A percentile compares a stretch with the other conserved stretches of the same genome.
These are phyloP conservation scores for Hippolais icterina DNA, from an alignment of 2,113 vertebrate genomes.

Conservation along the genomic window DNA sequence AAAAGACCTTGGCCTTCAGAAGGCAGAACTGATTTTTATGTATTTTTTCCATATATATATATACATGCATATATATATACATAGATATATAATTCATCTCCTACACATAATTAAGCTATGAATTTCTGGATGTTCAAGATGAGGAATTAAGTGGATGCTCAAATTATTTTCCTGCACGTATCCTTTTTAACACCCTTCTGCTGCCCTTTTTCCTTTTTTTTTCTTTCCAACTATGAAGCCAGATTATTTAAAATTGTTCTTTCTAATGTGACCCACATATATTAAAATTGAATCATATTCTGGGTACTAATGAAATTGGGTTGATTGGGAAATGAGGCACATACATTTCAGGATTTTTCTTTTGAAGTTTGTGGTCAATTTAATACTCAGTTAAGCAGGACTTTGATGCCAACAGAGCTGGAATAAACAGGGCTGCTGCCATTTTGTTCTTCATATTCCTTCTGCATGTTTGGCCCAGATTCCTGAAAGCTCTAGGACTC, in stretches of 20 bases:
- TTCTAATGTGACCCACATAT: slow-evolving; percentile 23
- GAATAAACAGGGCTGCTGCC: background rate
- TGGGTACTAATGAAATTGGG: background rate
- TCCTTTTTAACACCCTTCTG: slow-evolving; percentile 19
- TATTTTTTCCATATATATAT: background rate
- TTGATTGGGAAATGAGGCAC: background rate
- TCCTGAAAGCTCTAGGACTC: background rate
- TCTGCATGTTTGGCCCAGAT: background rate
- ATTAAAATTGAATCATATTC: slow-evolving; percentile 5
- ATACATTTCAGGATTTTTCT: background rate
- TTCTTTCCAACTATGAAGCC: slow-evolving; percentile 38
- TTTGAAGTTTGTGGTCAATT: slow-evolving; percentile 10
- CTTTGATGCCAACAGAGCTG: background rate
- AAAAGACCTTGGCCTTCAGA: slow-evolving; percentile 40
- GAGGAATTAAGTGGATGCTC: slow-evolving; percentile 17
- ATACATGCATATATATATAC: background rate
- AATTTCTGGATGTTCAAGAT: slow-evolving; percentile 42
- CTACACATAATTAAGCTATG: slow-evolving; percentile 52
- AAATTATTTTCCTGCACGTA: background rate
- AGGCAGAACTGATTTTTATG: slow-evolving; percentile 8
- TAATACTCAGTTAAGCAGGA: background rate
- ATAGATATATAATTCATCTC: slow-evolving; percentile 17
- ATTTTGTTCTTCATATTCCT: background rate
- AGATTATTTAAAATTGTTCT: slow-evolving; percentile 41
- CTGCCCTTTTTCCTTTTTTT: background rate